Conservation (phyloP, 2,888 invertebrate species). For the Plagodis pulveraria region DNA sequence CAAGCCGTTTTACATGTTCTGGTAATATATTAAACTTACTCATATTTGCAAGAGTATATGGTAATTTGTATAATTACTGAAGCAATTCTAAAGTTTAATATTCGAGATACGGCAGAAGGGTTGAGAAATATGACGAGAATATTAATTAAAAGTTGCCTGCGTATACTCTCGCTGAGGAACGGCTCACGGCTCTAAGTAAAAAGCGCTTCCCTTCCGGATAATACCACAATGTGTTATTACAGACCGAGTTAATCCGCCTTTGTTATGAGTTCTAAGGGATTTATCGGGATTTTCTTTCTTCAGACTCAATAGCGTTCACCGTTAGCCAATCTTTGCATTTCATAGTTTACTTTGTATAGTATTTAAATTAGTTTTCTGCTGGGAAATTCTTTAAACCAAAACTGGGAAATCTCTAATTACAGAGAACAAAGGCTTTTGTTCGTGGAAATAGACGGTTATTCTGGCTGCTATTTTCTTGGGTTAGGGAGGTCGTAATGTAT, state of each 20-base stretch:
- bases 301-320: constrained; percentile 49
- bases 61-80: constrained; percentile 31
- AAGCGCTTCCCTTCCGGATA: constrained; percentile 52
- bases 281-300: constrained; percentile 60
- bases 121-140: constrained; percentile 41
- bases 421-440: constrained; percentile 28
- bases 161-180: constrained; percentile 42
- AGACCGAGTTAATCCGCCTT: constrained; percentile 66
- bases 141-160: constrained; percentile 52
- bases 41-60: constrained; percentile 7
- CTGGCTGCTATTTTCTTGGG: constrained; percentile 24
- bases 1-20: neutral
- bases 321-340: constrained; percentile 45
- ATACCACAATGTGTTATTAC: constrained; percentile 67
- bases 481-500: constrained; percentile 33
- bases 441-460: constrained; percentile 21
- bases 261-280: constrained; percentile 69
- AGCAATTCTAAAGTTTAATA: constrained; percentile 35
- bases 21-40: neutral
- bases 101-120: constrained; percentile 32
- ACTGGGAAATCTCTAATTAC: constrained; percentile 26
- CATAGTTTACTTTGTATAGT: constrained; percentile 21
- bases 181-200: constrained; percentile 48
- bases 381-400: constrained; percentile 19
- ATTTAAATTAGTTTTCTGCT: constrained; percentile 23